Base-by-base conservation (phyloP, 1,140 invertebrate species). In the Mamestra configurata region DNA sequence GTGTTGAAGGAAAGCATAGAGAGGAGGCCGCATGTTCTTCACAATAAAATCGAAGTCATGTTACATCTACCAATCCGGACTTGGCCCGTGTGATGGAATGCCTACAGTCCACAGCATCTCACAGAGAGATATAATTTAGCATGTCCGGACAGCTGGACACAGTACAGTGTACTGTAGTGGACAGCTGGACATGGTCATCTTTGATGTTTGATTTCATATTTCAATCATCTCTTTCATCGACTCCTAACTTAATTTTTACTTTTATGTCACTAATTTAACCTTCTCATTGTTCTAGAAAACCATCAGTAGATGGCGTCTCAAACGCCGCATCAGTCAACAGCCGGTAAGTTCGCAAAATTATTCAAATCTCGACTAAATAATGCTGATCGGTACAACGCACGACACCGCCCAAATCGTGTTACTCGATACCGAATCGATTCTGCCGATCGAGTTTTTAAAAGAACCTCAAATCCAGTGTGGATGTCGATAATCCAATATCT, bases 241-340 rank as follows among this genome's bases (percentile, higher is more conserved):
- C n/a, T 43, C 5, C 35, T 40, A 40, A 20, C 22, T 40, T n/a
- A 18, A 92, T 81, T 92, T 95, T 43, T 43, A 3, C 7, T 35
- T 35, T 35, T 7, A 4, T 35, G 11, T 13, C 11, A 49, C 13
- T 49, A n/a, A 49, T 49, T 49, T 49, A n/a, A 83, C 93, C 93
- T 82, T 92, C 94, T 95, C 90, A 95, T 95, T 95, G 93, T 97
- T 97, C 89, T 96, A 97, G 97, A 95, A 97, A 97, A 93, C 97
- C 97, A 80, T 95, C 96, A 70, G 96, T 97, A 93, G 97, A 97
- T 90, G 96, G 97, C 84, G 96, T 97, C 79, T 96, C 96, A 75
- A 97, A 97, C 87, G 95, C 96, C 15, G 96, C 96, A 68, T 97
- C 97, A 40, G 96, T 97, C 84, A 97, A 97, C 90, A 96, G 96